phyloP scores from a whole-genome alignment of 2,797 vertebrate genomes.

The Hozukius guyotensis region DNA sequence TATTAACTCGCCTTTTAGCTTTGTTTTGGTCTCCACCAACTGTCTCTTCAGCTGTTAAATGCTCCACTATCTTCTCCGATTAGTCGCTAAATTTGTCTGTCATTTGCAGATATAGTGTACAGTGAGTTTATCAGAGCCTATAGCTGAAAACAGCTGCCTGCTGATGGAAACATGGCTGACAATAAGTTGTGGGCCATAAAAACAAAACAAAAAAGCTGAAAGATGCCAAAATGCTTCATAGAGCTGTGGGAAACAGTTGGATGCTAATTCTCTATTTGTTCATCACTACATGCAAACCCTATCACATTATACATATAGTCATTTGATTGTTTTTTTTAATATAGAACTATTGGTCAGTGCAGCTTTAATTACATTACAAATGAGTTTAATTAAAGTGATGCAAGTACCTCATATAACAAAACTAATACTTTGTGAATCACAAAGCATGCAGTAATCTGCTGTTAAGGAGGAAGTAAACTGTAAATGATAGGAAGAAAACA shows the following conservation, averaged over 20 bases:
- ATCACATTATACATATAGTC: not conserved
- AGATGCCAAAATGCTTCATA: rapidly evolving
- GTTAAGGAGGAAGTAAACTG: not conserved
- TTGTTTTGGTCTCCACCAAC: not conserved
- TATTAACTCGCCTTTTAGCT: not conserved
- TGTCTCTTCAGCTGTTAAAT: not conserved
- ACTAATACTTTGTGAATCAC: not conserved
- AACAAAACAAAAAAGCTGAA: no score
- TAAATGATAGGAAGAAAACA: not conserved
- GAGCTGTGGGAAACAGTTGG: not conserved
- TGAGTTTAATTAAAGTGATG: not conserved
- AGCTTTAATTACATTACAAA: not conserved
- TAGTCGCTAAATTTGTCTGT: no score
- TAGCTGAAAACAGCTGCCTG: not conserved
- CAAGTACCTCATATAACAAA: not conserved
- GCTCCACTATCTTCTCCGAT: not conserved
- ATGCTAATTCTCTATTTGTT: not conserved
- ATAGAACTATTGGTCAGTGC: no score
- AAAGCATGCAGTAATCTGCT: not conserved
- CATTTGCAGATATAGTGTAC: no score
- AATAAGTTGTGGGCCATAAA: not conserved
- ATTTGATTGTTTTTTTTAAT: not conserved
- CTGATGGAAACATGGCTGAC: not conserved
- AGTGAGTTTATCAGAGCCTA: no score
- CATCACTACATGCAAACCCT: not conserved